Base-by-base conservation (phyloP, 1,140 invertebrate species). In the Anagrus nilaparvatae region DNA sequence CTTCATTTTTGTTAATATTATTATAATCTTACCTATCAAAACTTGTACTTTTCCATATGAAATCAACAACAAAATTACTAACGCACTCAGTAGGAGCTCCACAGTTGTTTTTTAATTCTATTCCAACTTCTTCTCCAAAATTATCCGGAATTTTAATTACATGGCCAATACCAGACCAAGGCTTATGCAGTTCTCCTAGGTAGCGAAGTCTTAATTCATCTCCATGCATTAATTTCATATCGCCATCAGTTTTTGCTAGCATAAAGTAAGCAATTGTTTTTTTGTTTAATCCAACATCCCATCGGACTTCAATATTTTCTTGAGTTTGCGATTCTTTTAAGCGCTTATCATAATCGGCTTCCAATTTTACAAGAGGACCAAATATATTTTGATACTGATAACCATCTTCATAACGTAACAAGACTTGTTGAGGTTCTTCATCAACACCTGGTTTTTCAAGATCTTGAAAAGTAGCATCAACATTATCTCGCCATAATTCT, bases 71-170 rank as follows among this genome's bases (percentile, higher is more conserved):
- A 70, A 97, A 99, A 63, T 96, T 96, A 33, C 87, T 87, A 16
- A 83, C 87, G 59, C 88, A 93, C 46, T 95, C 91, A 1, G 83
- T 82, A 0, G 94, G 93, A 0, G 91, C 90, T 14, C 86, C 87
- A 13, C 81, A 77, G 51, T 86, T 90, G 47, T 80, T 84, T 59
- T 97, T 97, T 53, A 99, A 64, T 61, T 99, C 96, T 18, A 99
- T 83, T 0, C 94, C 94, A 12, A 99, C 92, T 65, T 99, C 96
- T 59, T 99, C 96, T 14, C 91, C 93, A 62, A 89, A 97, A 69
- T 98, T 98, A 60, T 99, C 96, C 0, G 97, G 94, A 44, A 99
- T 94, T 71, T 99, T 99, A 52, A 99, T 97, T 16, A 99, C 94
- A 49, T 88, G 84, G 0, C 96, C 96, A 19, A 97, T 85, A 18